Evolutionary conservation across 2,888 invertebrate genomes (phyloP).

Genomic region (Agriopis leucophaearia): DNA sequence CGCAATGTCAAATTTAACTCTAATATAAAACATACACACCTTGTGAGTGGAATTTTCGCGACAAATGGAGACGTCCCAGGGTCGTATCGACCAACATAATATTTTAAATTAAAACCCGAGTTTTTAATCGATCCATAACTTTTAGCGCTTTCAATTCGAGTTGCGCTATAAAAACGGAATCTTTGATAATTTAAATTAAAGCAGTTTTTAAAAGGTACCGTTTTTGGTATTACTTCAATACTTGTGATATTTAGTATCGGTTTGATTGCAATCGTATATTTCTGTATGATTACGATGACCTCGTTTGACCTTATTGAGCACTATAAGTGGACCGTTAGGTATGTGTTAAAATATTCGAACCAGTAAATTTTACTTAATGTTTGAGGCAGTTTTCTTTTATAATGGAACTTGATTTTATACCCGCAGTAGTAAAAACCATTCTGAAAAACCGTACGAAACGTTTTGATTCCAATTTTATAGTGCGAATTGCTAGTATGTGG

Average conservation of each 20-base stretch:
- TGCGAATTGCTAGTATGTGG: too few species aligned
- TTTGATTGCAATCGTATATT: slow-evolving; percentile 39
- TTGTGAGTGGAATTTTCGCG: slow-evolving; percentile 30
- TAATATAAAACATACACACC: slow-evolving; percentile 43
- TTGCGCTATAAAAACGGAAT: slow-evolving; percentile 45
- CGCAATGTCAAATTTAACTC: slow-evolving; percentile 15
- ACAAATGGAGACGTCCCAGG: slow-evolving; percentile 52
- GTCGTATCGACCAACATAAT: slow-evolving; percentile 32
- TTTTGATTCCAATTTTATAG: too few species aligned
- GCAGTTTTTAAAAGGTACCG: slow-evolving; percentile 51
- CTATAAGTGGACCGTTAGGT: slow-evolving; percentile 47
- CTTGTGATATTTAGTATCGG: slow-evolving; percentile 40
- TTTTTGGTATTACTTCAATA: slow-evolving; percentile 45
- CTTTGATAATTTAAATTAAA: slow-evolving; percentile 47
- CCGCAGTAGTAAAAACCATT: too few species aligned
- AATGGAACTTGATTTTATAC: slow-evolving; percentile 17
- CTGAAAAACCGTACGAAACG: too few species aligned
- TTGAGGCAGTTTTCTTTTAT: slow-evolving; percentile 17
- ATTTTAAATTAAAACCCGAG: slow-evolving; percentile 43
- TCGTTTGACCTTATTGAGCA: slow-evolving; percentile 58
- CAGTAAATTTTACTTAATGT: slow-evolving; percentile 32
- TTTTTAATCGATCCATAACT: slow-evolving; percentile 55
- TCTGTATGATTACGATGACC: slow-evolving; percentile 53
- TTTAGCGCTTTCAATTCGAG: slow-evolving; percentile 47
- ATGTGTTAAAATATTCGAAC: slow-evolving; percentile 30